phyloP scores from a whole-genome alignment of 2,888 invertebrate species.

The Sthenelais limicola region DNA sequence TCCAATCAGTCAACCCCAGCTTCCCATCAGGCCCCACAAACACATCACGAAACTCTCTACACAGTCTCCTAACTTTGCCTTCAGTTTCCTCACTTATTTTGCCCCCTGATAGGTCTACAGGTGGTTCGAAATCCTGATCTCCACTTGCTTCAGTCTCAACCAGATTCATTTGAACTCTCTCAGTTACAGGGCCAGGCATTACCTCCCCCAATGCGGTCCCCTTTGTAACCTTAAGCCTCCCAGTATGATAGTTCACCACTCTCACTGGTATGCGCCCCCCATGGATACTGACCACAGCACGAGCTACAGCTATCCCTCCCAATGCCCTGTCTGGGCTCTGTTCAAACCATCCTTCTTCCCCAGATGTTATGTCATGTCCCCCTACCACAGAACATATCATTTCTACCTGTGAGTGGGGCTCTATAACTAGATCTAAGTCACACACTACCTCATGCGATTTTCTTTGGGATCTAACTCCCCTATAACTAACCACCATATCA shows the following conservation, averaged over 20 bases:
- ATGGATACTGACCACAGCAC: not conserved
- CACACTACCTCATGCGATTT: not conserved
- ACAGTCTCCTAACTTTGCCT: not conserved
- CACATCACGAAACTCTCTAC: not conserved
- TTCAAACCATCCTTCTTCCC: too few species aligned
- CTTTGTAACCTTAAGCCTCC: not conserved
- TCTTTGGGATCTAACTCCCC: not conserved
- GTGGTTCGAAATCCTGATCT: not conserved
- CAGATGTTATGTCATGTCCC: not conserved
- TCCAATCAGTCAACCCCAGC: slow-evolving; percentile 1
- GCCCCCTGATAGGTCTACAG: not conserved
- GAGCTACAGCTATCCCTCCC: too few species aligned
- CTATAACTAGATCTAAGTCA: not conserved
- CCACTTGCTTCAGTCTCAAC: not conserved
- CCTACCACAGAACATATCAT: not conserved
- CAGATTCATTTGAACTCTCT: not conserved
- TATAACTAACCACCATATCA: not conserved
- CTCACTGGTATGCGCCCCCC: not conserved
- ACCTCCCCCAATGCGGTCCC: not conserved
- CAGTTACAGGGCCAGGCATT: not conserved
- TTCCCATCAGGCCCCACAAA: slow-evolving; percentile 1
- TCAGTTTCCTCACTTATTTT: not conserved
- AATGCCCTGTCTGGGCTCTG: too few species aligned
- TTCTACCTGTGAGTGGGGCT: not conserved
- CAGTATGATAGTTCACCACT: not conserved